Evolutionary conservation across 1,140 invertebrate genomes (phyloP), one percentile per base, ranked within the genome.

Genomic region (Hyphantria cunea): DNA sequence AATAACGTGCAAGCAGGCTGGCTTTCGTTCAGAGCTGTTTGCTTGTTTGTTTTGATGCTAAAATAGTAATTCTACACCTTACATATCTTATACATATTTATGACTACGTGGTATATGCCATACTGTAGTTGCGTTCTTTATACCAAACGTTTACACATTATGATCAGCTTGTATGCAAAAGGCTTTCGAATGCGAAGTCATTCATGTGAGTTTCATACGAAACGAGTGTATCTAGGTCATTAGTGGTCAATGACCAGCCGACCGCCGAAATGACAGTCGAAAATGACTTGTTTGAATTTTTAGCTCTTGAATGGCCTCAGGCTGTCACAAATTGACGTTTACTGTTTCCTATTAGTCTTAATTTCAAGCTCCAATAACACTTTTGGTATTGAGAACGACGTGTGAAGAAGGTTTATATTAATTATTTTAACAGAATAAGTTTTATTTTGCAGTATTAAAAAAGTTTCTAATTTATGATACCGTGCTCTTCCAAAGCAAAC

Each of bases 191-290:
- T 44, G 41, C 10, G 41, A 44, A 44, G 41, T 44, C 41, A 13
- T 44, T 44, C 41, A 44, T 44, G 12, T 44, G 12, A 44, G 41
- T 12, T 44, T 44, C 41, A 44, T 44, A 44, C 12, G 41, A 44
- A 44, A 13, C 41, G 41, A 44, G 41, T 44, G 12, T 13, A 44
- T 44, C 41, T 44, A 44, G 41, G 41, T 44, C 41, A n/a, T 44
- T 9, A 13, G 41, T 12, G 41, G 41, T 44, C 41, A 44, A n/a
- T 13, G 41, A 44, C 41, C 41, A 44, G 41, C 41, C 41, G 41
- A 44, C 41, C 41, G 41, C 41, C 41, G 41, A 44, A 44, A 44
- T 44, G 41, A 44, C 41, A 44, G 41, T 44, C 41, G 41, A 44
- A 44, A 44, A 44, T 13, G 6, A 13, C 41, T 44, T 13, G 41